Evolutionary conservation across 2,888 invertebrate species (phyloP).

Genomic region (Drosophila diplacantha): DNA sequence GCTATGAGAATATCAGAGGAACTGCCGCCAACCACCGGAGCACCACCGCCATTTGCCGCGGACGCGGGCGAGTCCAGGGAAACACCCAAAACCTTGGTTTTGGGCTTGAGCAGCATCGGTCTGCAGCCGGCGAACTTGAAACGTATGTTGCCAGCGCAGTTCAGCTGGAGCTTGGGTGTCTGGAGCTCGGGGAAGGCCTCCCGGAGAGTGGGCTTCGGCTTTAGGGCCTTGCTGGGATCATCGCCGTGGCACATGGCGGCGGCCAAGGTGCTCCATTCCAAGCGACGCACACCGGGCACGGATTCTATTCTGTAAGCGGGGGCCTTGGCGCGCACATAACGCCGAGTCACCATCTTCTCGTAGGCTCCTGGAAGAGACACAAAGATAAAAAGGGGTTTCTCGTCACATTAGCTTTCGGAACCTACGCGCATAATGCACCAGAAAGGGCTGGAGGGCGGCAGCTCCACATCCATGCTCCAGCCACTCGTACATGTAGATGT

Average conservation of each 20-base stretch:
- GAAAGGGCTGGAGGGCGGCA: slow-evolving; percentile 74
- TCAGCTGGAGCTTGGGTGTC: slow-evolving; percentile 64
- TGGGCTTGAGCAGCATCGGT: slow-evolving; percentile 72
- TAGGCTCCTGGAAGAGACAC: slow-evolving; percentile 53
- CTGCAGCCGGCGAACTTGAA: slow-evolving; percentile 76
- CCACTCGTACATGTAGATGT: slow-evolving; percentile 77
- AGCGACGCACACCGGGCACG: slow-evolving; percentile 69
- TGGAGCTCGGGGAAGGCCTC: slow-evolving; percentile 68
- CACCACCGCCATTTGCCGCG: slow-evolving; percentile 46
- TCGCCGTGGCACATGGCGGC: slow-evolving; percentile 73
- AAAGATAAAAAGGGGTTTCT: not conserved
- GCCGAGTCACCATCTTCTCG: slow-evolving; percentile 62
- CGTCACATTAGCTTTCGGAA: rapidly evolving
- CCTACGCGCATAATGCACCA: slow-evolving; percentile 74
- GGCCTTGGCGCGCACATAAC: slow-evolving; percentile 51
- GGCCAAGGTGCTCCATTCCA: slow-evolving; percentile 73
- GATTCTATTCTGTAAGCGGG: slow-evolving; percentile 69
- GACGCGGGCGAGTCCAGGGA: slow-evolving; percentile 41
- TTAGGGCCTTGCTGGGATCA: slow-evolving; percentile 72
- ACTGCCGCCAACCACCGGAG: slow-evolving; percentile 20
- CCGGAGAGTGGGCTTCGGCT: slow-evolving; percentile 57
- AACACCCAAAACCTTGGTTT: slow-evolving; percentile 28
- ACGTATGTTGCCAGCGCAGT: slow-evolving; percentile 73
- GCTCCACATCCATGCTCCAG: slow-evolving; percentile 74
- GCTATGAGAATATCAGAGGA: slow-evolving; percentile 74